Evolutionary conservation across 2,113 vertebrate species (phyloP), one percentile per base, ranked within the genome.

Genomic region (Cyprinodon tularosa): DNA sequence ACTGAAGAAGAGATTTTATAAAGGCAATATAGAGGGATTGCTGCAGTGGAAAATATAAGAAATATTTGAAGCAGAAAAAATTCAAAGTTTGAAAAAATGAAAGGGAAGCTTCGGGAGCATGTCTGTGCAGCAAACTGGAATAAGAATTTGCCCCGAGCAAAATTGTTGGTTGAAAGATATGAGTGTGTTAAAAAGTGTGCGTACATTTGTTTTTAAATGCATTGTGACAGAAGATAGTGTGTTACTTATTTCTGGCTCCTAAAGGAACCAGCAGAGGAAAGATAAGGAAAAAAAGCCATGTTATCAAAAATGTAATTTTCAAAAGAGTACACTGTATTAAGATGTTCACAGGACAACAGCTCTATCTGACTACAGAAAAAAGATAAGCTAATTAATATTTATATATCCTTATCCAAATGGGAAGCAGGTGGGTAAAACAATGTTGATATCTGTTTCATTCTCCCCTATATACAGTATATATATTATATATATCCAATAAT

Each of bases 51-150:
- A 39, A 66, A 20, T 67, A 50, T n/a, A 66, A 66, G 53, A 68
- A 4, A 10, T 68, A 62, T 71, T 20, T 64, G 50, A 11, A n/a
- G 39, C 29, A 74, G 70, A 42, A 45, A 3, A 9, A 36, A 70
- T 4, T 44, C 60, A 83, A 44, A 84, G 62, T 73, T 61, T 71
- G 44, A 77, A 50, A 72, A 62, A 76, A 29, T 1, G 53, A 13
- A 10, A 15, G 40, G 36, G 42, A 66, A 39, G 80, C 82, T 81
- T 71, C 38, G 17, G 50, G 74, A 84, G 82, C 91, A 89, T 84
- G 91, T 91, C 89, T 82, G 80, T 72, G 82, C 88, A 88, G 87
- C 73, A 84, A 71, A 71, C 74, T 70, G 86, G 88, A 90, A 84
- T 87, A 80, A 88, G 82, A 80, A 82, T 53, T 37, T 40, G 70